Evolutionary conservation across 2,888 invertebrate species (phyloP), one percentile per base, ranked within the genome.

Genomic region (Acrobasis repandana): DNA sequence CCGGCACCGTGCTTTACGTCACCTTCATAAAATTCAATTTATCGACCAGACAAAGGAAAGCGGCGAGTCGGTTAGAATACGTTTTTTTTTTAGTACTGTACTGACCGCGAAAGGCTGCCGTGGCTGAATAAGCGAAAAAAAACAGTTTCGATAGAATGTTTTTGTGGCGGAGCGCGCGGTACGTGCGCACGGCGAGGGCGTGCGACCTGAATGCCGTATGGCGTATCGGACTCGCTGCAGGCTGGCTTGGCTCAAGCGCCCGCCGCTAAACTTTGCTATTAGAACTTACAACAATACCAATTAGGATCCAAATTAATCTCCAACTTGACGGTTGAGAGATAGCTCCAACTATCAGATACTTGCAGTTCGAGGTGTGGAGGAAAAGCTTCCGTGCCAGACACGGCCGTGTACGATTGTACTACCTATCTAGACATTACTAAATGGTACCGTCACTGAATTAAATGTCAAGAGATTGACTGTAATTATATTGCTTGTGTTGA

Each of bases 201-300:
- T 81, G 79, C 86, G 84, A 84, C 80, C 78, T 80, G 84, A 90
- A 89, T 90, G 90, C 84, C 83, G 82, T 78, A 89, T 90, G 90
- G 83, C 83, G 82, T 78, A 79, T 82, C 76, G 65, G 65, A 66
- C 59, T 38, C 71, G 72, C 70, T 67, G 69, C 61, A 71, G 73
- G 67, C 64, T 11, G 59, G 47, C 28, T 50, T 34, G 34, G 16
- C 57, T 48, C 48, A 48, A 48, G 34, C 57, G 48, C 57, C 48
- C 47, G 10, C 34, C 48, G 48, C 49, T 49, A n/a, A 58, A 18
- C 36, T 58, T 18, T 50, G 36, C 16, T 58, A 58, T 58, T 49
- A 58, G 58, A 33, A 20, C 36, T 49, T 58, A 58, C 34, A 58
- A 58, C 58, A 58, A 58, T 58, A 58, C 49, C 50, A 58, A 58